Conservation (phyloP, 2,797 vertebrate genomes). For the Coranthus polyacanthus region DNA sequence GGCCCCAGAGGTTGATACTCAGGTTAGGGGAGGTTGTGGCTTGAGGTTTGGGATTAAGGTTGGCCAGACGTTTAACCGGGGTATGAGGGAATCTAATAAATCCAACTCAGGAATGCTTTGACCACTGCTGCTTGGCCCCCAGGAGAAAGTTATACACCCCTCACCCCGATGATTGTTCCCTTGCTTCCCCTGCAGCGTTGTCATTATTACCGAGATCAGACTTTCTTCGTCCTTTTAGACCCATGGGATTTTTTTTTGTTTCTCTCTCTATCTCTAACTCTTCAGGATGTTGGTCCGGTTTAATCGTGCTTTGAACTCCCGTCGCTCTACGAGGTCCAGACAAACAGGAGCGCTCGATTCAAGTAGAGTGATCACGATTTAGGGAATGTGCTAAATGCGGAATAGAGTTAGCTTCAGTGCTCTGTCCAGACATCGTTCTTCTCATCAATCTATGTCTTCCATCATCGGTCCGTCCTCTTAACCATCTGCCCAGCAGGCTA, state of each 20-base stretch:
- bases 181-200: slow-evolving; percentile 41
- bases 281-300: slow-evolving; percentile 25
- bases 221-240: background rate
- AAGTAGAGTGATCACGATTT: slow-evolving; percentile 33
- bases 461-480: no score
- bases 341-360: slow-evolving; percentile 6
- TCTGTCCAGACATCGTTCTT: no score
- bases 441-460: no score
- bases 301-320: background rate
- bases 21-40: no score
- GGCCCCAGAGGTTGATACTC: background rate
- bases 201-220: background rate
- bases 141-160: no score
- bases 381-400: slow-evolving; percentile 64
- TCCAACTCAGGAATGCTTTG: slow-evolving; percentile 44
- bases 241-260: slow-evolving; percentile 17
- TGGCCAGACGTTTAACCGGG: slow-evolving; percentile 6
- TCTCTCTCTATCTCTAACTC: slow-evolving; percentile 24
- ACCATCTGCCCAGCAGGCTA: no score
- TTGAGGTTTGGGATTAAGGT: slow-evolving; percentile 23
- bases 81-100: slow-evolving; percentile 20
- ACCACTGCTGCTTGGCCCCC: no score
- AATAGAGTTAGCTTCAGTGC: slow-evolving; percentile 35
- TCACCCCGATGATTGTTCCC: slow-evolving; percentile 60
- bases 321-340: no score